Evolutionary conservation across 1,140 invertebrate genomes (phyloP), one percentile per base, ranked within the genome.

Genomic region (Potamilus streckersoni): DNA sequence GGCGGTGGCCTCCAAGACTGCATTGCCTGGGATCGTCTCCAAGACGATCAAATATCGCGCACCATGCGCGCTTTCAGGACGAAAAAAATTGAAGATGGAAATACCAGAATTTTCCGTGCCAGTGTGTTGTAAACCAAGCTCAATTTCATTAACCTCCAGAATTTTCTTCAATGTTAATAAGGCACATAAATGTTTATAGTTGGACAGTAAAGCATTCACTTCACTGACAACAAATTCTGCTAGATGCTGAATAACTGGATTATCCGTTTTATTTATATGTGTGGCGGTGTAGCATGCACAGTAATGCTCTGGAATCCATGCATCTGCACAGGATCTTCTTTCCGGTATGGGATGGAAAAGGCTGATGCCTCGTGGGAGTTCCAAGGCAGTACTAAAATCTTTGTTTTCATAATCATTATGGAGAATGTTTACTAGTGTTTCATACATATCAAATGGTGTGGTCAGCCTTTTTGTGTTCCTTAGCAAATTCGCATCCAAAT

Each of bases 401-500:
- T 49, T 62, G 27, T 27, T 67, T 0, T 69, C 55, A 17, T 82
- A 80, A 70, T 81, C 77, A 71, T 87, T 88, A 79, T 89, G 82
- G 64, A 83, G 81, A 74, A 89, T 78, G 69, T 90, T 84, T 57
- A 76, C 71, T 19, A 91, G 65, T 2, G 89, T 90, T 63, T 83
- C 86, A 66, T 91, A 84, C 2, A 91, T 79, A 72, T 92, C 91
- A 82, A 91, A 91, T 12, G 89, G 89, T 3, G 90, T 90, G 12
- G 89, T 90, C 15, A 91, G 76, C 61, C 88, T 79, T 17, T 85
- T 75, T 17, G 82, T 74, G 80, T 98, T 98, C 16, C 86, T 81
- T 69, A 90, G 90, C 17, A 98, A 84, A 78, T 95, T 95, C 31
- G 90, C 81, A 64, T 92, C 92, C 1, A 94, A 92, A 56, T 92